These are phyloP conservation scores for Tetheella fluctuosa DNA, from an alignment of 2,888 invertebrate species.

Conservation along the genomic window DNA sequence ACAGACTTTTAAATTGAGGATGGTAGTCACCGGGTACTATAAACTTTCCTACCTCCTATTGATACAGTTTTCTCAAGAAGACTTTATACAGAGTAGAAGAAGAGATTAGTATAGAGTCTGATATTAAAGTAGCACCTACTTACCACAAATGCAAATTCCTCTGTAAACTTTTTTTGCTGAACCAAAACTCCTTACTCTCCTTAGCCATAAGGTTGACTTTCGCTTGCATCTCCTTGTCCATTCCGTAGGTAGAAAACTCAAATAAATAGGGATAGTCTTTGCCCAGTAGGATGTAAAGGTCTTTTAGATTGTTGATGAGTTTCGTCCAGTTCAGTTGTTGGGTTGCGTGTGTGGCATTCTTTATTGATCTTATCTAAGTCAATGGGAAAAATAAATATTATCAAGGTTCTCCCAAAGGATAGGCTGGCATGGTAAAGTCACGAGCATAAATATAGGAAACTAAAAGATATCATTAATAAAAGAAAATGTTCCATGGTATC, in stretches of 20 bases:
- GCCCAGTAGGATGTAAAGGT: constrained; percentile 58
- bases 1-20: no score
- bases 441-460: no score
- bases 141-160: constrained; percentile 66
- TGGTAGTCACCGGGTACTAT: no score
- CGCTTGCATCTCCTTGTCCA: constrained; percentile 45
- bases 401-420: no score
- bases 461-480: no score
- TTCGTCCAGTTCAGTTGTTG: constrained; percentile 63
- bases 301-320: constrained; percentile 62
- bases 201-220: constrained; percentile 37
- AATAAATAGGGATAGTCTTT: constrained; percentile 69
- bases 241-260: constrained; percentile 60
- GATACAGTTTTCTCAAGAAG: no score
- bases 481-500: no score
- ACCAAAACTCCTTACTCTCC: constrained; percentile 64
- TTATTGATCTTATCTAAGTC: constrained; percentile 43
- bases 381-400: neutral
- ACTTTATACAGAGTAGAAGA: no score
- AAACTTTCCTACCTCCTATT: no score
- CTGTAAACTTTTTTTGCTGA: constrained; percentile 50
- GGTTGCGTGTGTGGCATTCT: constrained; percentile 40
- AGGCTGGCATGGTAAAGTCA: no score
- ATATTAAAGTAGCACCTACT: constrained; percentile 6
- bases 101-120: no score